These are phyloP conservation scores for Hippocampus zosterae DNA, from an alignment of 2,113 vertebrate genomes.

Conservation along the genomic window DNA sequence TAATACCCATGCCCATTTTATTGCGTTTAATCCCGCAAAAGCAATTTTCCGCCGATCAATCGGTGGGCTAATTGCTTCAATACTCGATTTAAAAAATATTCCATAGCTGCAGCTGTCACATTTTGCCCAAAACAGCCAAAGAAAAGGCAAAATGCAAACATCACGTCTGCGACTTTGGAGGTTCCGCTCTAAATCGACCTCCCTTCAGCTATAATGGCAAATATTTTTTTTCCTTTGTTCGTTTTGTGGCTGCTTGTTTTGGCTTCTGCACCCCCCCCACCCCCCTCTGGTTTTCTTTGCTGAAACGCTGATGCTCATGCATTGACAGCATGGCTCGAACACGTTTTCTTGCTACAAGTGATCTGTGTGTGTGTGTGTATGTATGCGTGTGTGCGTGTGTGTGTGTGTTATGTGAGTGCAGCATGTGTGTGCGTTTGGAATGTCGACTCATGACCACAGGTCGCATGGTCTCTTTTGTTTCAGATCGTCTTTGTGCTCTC, in stretches of 20 bases:
- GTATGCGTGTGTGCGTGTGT: constrained; percentile 41
- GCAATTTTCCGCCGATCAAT: too few relatives aligned
- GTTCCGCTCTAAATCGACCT: neutral
- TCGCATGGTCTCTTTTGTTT: constrained; percentile 71
- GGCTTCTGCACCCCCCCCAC: constrained; percentile 10
- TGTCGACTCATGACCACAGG: constrained; percentile 66
- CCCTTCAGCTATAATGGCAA: constrained; percentile 20
- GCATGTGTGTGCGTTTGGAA: constrained; percentile 61
- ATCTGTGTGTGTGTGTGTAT: constrained; percentile 41
- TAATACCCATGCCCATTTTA: too few relatives aligned
- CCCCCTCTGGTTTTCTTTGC: constrained; percentile 30
- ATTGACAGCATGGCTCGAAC: constrained; percentile 65
- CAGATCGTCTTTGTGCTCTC: constrained; percentile 72
- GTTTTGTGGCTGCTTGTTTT: constrained; percentile 41
- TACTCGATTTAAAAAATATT: too few relatives aligned
- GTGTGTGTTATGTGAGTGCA: constrained; percentile 38
- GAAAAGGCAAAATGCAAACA: neutral
- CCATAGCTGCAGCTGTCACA: too few relatives aligned
- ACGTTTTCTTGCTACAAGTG: constrained; percentile 46
- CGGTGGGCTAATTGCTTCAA: too few relatives aligned
- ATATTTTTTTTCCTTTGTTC: constrained; percentile 17
- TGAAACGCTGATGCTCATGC: constrained; percentile 27
- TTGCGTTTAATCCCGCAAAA: too few relatives aligned
- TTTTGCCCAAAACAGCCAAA: too few relatives aligned
- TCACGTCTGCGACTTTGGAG: neutral